phyloP scores from a whole-genome alignment of 2,797 vertebrate species.

The Benthosema pterotum region DNA sequence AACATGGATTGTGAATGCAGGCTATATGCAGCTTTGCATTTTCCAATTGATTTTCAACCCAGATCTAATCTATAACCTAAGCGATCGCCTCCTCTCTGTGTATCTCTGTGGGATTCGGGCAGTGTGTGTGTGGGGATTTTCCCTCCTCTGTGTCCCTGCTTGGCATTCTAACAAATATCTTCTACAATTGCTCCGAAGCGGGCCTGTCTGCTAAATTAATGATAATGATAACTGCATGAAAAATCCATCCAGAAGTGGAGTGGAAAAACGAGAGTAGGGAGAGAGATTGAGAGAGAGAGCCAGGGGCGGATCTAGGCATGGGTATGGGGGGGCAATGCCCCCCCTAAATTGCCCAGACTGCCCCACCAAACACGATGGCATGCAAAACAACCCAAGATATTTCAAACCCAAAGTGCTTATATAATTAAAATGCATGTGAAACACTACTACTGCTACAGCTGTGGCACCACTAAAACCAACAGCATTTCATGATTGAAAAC shows the following conservation, averaged over 20 bases:
- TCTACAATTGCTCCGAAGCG: slow-evolving; percentile 62
- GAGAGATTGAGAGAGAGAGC: no score
- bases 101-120: slow-evolving; percentile 21
- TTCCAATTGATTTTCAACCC: slow-evolving; percentile 16
- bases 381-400: no score
- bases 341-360: no score
- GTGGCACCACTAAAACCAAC: no score
- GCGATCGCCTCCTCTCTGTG: slow-evolving; percentile 8
- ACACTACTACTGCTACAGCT: no score
- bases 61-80: slow-evolving; percentile 5
- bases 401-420: no score
- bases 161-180: slow-evolving; percentile 61
- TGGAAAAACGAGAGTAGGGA: background rate
- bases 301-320: no score
- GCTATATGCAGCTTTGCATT: slow-evolving; percentile 3
- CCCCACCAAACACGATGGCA: no score
- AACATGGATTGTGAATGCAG: background rate
- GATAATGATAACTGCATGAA: slow-evolving; percentile 70
- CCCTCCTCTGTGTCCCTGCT: slow-evolving; percentile 11
- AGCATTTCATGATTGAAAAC: no score
- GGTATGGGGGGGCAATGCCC: no score
- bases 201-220: slow-evolving; percentile 70
- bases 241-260: slow-evolving; percentile 66
- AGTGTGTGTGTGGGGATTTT: slow-evolving; percentile 35
- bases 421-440: no score